Conservation (phyloP, 2,113 vertebrate genomes). For the Lontra canadensis region DNA sequence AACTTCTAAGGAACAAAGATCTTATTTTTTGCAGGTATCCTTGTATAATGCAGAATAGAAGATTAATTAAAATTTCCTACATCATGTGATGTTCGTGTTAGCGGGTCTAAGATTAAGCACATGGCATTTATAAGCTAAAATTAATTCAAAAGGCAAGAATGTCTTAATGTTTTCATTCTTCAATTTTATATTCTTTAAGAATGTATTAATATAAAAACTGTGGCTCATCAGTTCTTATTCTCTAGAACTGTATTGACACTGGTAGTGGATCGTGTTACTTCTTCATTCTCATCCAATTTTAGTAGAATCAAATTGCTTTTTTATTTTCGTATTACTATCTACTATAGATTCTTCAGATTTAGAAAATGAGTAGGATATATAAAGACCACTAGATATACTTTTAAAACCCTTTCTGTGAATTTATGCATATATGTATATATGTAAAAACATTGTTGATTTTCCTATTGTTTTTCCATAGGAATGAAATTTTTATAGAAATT, state of each 20-base stretch:
- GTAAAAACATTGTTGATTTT: conserved; percentile 64
- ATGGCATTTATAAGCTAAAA: conserved; percentile 64
- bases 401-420: conserved; percentile 59
- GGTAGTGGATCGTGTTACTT: conserved; percentile 70
- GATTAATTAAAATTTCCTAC: background rate
- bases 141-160: conserved; percentile 51
- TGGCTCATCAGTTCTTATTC: conserved; percentile 45
- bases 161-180: conserved; percentile 16
- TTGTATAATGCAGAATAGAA: background rate
- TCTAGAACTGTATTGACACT: conserved; percentile 13
- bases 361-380: conserved; percentile 8
- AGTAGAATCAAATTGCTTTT: conserved; percentile 59
- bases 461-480: conserved; percentile 65
- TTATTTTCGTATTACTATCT: conserved; percentile 65
- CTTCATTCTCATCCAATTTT: conserved; percentile 61
- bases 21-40: background rate
- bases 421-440: conserved; percentile 58
- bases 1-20: background rate
- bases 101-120: conserved; percentile 54
- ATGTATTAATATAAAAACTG: conserved; percentile 45
- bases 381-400: conserved; percentile 52
- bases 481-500: conserved; percentile 58
- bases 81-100: conserved; percentile 10
- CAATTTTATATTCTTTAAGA: conserved; percentile 54
- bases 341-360: conserved; percentile 56